Base-by-base conservation (phyloP, 2,888 invertebrate species). In the Pteria penguin region DNA sequence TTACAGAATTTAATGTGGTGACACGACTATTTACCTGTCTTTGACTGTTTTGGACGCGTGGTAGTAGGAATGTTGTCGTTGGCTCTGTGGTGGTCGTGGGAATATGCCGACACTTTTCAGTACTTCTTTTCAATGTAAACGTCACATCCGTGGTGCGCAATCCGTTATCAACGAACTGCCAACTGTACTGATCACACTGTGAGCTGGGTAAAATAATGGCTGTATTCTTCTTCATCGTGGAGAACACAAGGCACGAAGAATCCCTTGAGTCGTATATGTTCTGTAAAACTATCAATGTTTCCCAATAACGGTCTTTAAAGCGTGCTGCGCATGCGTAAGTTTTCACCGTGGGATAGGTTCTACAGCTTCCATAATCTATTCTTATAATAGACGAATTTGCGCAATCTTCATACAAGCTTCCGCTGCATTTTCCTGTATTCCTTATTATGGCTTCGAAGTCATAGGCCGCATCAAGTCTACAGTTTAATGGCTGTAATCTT, bases 291-390 rank as follows among this genome's bases (percentile, higher is more conserved):
- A 87, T 75, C 4, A 85, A 78, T 58, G 71, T 81, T 76, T 87
- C 88, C 88, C 88, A 89, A 63, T 87, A 86, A 31, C 85, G 82
- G 1, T 86, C 85, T 58, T 82, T 80, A 62, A 83, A 84, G n/a
- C 67, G 76, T n/a, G 86, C 86, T 65, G 87, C 71, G 57, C 89
- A 89, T 0, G 70, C 60, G 75, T 57, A 81, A 86, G 55, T 86
- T 52, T 14, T 62, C 31, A 65, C 45, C 27, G 45, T 26, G 0
- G 81, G 52, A 14, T 72, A 63, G 22, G n/a, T 61, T 54, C 72
- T 55, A 58, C 86, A 85, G 5, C 77, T 60, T 18, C 82, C 69
- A 61, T 84, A 84, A 45, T 85, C 85, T 33, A 88, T 68, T 2
- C 86, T 84, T 22, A 88, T 76, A 14, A 76, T 72, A 11, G 84